Percentiles rank a stretch among this genome's conserved stretches.
Conservation (phyloP, 2,797 vertebrate species). For the Erithacus rubecula region DNA sequence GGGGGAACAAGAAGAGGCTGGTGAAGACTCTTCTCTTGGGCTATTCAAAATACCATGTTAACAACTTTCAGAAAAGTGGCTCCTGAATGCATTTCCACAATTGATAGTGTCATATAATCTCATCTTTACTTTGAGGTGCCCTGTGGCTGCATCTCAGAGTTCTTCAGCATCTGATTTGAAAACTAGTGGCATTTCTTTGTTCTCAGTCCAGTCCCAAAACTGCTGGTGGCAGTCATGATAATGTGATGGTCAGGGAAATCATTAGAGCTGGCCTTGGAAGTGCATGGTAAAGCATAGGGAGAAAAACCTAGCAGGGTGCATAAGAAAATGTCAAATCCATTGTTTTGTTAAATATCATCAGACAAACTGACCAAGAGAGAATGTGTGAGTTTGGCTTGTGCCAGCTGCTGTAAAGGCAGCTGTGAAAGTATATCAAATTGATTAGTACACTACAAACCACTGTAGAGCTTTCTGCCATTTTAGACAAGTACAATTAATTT, state of each 20-base stretch:
- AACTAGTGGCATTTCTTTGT: not conserved
- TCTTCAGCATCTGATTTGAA: not conserved
- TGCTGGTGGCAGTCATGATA: accelerated
- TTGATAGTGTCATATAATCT: accelerated
- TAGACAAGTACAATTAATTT: not conserved
- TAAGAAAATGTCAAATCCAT: not conserved
- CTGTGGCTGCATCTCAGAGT: not conserved
- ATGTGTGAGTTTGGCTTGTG: not conserved
- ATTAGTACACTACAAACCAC: not conserved
- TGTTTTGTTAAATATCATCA: not conserved
- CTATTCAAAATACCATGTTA: not conserved
- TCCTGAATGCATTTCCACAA: not conserved
- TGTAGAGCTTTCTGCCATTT: not conserved
- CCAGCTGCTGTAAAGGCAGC: not conserved
- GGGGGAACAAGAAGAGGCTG: too few species aligned
- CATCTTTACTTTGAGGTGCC: not conserved
- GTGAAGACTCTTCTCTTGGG: not conserved
- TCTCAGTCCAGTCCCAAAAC: not conserved
- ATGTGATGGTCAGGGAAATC: not conserved
- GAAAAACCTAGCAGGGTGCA: not conserved
- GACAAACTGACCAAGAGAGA: not conserved
- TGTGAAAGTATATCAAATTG: not conserved
- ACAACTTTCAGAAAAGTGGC: not conserved
- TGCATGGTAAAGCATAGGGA: not conserved
- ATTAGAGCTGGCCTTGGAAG: not conserved